Base-by-base conservation (phyloP, 2,888 invertebrate species). In the Nomada flava region DNA sequence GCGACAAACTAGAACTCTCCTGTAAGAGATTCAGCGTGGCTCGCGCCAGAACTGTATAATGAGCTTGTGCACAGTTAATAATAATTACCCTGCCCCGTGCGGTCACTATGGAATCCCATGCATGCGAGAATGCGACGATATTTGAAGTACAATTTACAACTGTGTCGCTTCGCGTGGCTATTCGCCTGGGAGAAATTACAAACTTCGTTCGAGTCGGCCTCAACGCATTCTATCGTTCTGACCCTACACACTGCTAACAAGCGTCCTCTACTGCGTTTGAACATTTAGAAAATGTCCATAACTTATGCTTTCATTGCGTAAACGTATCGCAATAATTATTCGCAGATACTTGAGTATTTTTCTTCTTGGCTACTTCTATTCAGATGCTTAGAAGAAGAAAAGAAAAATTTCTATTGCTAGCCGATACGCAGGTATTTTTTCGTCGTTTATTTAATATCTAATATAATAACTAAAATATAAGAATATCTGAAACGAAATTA, bases 41-140 rank as follows among this genome's bases (percentile, higher is more conserved):
- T 57, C 67, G 67, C 60, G 67, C 69, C 23, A 63, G 70, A 82
- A 86, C 79, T 78, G 62, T 55, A 42, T 84, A 82, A 86, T 76
- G 82, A 79, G 72, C 68, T 80, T 80, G 76, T 55, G 71, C 59
- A 62, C 50, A 75, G 74, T 85, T 86, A 83, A 86, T 86, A 79
- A 73, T 74, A 84, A 84, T 86, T 84, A 79, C 67, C 44, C 62
- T 47, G 55, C 72, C 26, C 10, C 23, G 59, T 10, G 60, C 29
- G 47, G 65, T 26, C 63, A 57, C 18, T 44, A 29, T 64, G 60
- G 23, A 70, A 69, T 65, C 47, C 50, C 47, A 53, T 44, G 63
- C 57, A 65, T 44, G 47, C 29, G 23, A 23, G 29, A 50, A 47
- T 53, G 20, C 20, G 64, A 50, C 60, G 79, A 78, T 64, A 36